phyloP scores from a whole-genome alignment of 2,888 invertebrate genomes.

The Cabera pusaria region DNA sequence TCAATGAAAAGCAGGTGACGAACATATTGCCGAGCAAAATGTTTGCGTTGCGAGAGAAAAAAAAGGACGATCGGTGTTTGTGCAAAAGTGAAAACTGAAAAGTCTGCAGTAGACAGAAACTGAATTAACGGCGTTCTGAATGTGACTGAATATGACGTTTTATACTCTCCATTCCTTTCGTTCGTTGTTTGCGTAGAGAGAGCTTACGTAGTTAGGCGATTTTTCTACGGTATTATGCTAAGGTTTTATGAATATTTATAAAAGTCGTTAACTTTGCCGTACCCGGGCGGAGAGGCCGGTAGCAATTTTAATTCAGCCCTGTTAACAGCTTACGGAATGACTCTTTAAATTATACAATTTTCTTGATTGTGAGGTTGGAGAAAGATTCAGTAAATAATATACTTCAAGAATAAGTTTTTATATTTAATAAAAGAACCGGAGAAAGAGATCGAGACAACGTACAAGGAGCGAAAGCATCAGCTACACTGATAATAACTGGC shows the following conservation, averaged over 20 bases:
- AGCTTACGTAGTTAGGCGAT: constrained; percentile 20
- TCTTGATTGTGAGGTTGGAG: constrained; percentile 15
- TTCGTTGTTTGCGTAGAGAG: background rate
- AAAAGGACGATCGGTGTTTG: constrained; percentile 10
- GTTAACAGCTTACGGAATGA: constrained; percentile 22
- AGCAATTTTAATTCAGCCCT: constrained; percentile 31
- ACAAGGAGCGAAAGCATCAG: too few species aligned
- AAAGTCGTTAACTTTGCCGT: constrained; percentile 23
- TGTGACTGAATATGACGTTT: background rate
- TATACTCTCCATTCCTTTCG: constrained; percentile 1
- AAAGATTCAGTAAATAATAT: too few species aligned
- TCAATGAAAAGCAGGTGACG: constrained; percentile 16
- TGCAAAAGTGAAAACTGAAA: background rate
- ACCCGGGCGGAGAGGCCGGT: constrained; percentile 19
- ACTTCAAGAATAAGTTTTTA: too few species aligned
- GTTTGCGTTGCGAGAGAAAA: constrained; percentile 3
- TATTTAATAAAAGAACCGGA: too few species aligned
- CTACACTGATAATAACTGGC: too few species aligned
- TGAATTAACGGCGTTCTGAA: background rate
- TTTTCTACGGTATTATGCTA: constrained; percentile 18
- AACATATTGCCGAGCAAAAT: constrained; percentile 6
- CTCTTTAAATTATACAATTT: constrained; percentile 24
- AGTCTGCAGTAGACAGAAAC: background rate
- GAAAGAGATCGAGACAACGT: too few species aligned
- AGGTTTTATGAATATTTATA: constrained; percentile 33